Evolutionary conservation across 2,888 invertebrate genomes (phyloP).

Genomic region (Melangyna quadrimaculata): DNA sequence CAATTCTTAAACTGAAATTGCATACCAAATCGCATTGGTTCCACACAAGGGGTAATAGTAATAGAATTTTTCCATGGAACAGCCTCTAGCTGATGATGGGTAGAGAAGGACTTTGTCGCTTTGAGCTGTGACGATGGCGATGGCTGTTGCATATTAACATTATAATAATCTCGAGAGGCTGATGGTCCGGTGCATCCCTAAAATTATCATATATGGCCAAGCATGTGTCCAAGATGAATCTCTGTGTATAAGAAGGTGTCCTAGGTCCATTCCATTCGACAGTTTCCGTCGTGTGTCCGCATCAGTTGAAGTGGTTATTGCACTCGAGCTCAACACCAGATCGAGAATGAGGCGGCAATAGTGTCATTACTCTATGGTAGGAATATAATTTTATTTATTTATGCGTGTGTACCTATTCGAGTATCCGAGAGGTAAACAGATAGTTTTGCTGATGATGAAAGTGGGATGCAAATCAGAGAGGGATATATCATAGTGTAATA

Average conservation of each 20-base stretch:
- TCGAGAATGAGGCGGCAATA: slow-evolving; percentile 40
- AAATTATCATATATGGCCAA: slow-evolving; percentile 39
- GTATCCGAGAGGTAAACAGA: slow-evolving; percentile 24
- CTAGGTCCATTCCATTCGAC: slow-evolving; percentile 24
- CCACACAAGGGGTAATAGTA: slow-evolving; percentile 23
- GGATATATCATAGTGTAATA: not conserved
- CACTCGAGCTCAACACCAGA: not conserved
- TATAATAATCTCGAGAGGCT: slow-evolving; percentile 50
- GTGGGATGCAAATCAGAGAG: slow-evolving; percentile 44
- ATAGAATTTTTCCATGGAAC: slow-evolving; percentile 25
- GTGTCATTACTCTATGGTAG: slow-evolving; percentile 49
- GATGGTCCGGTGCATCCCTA: slow-evolving; percentile 36
- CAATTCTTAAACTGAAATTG: slow-evolving; percentile 52
- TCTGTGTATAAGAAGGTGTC: slow-evolving; percentile 43
- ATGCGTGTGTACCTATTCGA: slow-evolving; percentile 42
- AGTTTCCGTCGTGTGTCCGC: slow-evolving; percentile 61
- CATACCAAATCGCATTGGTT: slow-evolving; percentile 59
- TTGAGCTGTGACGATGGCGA: slow-evolving; percentile 3
- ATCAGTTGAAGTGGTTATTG: slow-evolving; percentile 38
- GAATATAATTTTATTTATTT: slow-evolving; percentile 66
- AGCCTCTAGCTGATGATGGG: not conserved
- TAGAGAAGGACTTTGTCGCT: slow-evolving; percentile 34
- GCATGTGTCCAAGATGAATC: slow-evolving; percentile 42
- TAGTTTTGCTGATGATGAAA: slow-evolving; percentile 12
- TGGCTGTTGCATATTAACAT: slow-evolving; percentile 44